Evolutionary conservation across 2,797 vertebrate species (phyloP).

Genomic region (Mormyrops boulengeri): DNA sequence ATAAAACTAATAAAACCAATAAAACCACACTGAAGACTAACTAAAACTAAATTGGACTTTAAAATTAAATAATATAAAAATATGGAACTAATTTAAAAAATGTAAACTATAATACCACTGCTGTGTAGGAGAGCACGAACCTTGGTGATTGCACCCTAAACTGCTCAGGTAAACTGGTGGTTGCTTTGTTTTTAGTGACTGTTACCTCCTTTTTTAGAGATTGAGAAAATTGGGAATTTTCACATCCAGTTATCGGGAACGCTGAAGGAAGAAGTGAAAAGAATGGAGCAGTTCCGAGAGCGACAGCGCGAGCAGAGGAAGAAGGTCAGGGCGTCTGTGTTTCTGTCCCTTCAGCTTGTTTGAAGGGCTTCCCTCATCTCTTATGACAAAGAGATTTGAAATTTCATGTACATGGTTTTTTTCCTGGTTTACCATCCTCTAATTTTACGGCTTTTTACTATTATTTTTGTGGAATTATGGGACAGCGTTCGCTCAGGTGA

Average conservation of each 20-base stretch:
- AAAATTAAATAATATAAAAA: background rate
- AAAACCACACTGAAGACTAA: background rate
- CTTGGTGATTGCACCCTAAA: background rate
- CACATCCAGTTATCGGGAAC: conserved; percentile 66
- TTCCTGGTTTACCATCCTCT: background rate
- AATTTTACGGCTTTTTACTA: background rate
- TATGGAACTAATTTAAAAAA: background rate
- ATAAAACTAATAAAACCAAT: background rate
- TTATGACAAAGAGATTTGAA: background rate
- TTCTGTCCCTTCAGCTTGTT: background rate
- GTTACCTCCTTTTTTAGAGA: conserved; percentile 46
- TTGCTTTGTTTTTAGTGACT: background rate
- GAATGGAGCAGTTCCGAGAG: conserved; percentile 70
- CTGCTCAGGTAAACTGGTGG: background rate
- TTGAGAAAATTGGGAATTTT: conserved; percentile 65
- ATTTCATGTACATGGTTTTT: background rate
- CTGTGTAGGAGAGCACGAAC: background rate
- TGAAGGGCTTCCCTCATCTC: background rate
- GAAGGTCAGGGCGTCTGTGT: conserved; percentile 49
- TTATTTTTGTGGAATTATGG: background rate
- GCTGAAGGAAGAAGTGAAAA: conserved; percentile 63
- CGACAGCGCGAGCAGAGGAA: conserved; percentile 70
- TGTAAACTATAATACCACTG: background rate
- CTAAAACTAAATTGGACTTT: background rate
- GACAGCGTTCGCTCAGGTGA: background rate